A percentile compares a stretch with the other conserved stretches of the same genome.
Conservation (phyloP, 2,797 vertebrate species). For the Buceros bicornis region DNA sequence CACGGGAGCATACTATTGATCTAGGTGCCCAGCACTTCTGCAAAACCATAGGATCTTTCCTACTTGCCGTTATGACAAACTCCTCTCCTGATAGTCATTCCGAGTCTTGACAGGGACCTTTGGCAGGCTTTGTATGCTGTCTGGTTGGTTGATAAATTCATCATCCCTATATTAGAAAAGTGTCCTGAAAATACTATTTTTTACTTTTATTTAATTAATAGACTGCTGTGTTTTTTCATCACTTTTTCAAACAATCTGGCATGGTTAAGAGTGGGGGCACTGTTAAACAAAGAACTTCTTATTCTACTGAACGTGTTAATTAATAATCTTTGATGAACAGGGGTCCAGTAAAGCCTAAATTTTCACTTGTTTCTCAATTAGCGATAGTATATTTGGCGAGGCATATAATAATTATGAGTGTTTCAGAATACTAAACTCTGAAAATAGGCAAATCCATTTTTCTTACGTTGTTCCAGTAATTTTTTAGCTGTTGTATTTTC, state of each 20-base stretch:
- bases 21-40: not conserved
- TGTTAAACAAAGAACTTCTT: not conserved
- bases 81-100: not conserved
- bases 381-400: not conserved
- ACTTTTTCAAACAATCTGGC: not conserved
- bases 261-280: not conserved
- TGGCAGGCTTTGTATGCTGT: not conserved
- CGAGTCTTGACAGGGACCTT: not conserved
- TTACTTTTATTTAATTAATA: not conserved
- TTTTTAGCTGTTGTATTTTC: not conserved
- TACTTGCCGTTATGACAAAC: not conserved
- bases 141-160: not conserved
- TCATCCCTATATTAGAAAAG: not conserved
- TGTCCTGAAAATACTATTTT: not conserved
- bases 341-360: not conserved
- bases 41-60: not conserved
- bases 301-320: not conserved
- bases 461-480: not conserved
- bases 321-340: not conserved
- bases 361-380: not conserved
- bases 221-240: not conserved
- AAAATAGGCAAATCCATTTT: not conserved
- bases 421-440: not conserved
- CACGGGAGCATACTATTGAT: not conserved
- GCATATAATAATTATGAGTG: not conserved